Conservation (phyloP, 2,888 invertebrate species). For the Harmothoe impar region DNA sequence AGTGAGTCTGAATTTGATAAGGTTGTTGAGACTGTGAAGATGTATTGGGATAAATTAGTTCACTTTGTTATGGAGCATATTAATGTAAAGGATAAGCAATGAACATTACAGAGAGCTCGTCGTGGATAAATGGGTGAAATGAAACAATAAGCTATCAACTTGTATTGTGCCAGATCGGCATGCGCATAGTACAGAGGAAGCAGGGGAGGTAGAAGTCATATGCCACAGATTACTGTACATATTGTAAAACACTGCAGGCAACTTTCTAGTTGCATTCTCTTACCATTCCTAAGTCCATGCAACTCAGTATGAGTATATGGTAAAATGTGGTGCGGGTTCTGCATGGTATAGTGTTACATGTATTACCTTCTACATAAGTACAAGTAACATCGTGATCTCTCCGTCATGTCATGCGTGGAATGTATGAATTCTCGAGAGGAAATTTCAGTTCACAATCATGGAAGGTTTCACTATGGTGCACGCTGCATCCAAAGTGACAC, state of each 20-base stretch:
- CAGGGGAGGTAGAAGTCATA: neutral
- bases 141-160: neutral
- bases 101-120: neutral
- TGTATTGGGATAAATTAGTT: constrained; percentile 1
- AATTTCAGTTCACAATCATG: neutral
- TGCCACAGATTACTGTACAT: neutral
- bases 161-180: neutral
- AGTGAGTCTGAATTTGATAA: neutral
- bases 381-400: neutral
- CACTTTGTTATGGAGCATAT: constrained; percentile 5
- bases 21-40: neutral
- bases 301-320: neutral
- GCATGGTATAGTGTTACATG: neutral
- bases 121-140: neutral
- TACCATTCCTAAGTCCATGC: constrained; percentile 36
- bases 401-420: neutral
- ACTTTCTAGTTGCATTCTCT: constrained; percentile 1
- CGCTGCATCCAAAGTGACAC: neutral
- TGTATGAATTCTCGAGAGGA: neutral
- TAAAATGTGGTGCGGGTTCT: neutral
- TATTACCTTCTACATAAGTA: neutral
- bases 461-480: neutral
- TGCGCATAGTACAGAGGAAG: neutral
- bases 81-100: neutral
- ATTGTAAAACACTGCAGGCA: neutral